phyloP scores from a whole-genome alignment of 2,113 vertebrate species.

The Manacus vitellinus region DNA sequence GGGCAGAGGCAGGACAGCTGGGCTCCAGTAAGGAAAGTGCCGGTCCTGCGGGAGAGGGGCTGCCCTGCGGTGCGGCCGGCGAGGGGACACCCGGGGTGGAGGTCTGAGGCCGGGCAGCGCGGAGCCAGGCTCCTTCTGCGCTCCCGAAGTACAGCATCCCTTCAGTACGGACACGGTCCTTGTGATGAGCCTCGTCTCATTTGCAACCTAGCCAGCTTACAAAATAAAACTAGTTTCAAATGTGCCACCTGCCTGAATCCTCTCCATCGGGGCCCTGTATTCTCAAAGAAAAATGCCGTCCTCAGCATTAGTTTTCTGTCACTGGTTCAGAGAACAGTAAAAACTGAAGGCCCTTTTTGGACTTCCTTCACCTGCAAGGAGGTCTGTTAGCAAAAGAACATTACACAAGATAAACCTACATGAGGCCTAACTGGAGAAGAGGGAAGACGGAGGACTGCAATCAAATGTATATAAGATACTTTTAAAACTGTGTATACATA shows the following conservation, averaged over 20 bases:
- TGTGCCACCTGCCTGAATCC: background rate
- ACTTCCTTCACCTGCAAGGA: background rate
- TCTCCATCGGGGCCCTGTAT: background rate
- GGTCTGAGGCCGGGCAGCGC: background rate
- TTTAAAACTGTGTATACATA: background rate
- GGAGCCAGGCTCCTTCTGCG: fast-evolving
- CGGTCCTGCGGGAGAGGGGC: background rate
- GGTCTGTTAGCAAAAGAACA: background rate
- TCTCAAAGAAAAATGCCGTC: background rate
- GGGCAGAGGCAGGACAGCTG: background rate
- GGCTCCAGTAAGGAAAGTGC: background rate
- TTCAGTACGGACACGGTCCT: fast-evolving
- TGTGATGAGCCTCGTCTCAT: background rate
- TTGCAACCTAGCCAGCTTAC: background rate
- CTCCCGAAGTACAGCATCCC: fast-evolving
- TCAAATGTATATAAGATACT: background rate
- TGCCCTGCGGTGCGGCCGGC: background rate
- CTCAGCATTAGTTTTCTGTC: background rate
- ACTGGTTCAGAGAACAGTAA: background rate
- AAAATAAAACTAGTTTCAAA: background rate
- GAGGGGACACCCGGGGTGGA: too few species aligned
- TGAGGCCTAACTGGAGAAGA: background rate
- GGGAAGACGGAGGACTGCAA: background rate
- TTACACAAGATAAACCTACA: background rate
- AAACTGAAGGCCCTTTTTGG: background rate